Base-by-base conservation (phyloP, 2,113 vertebrate species). In the Phocoena phocoena region DNA sequence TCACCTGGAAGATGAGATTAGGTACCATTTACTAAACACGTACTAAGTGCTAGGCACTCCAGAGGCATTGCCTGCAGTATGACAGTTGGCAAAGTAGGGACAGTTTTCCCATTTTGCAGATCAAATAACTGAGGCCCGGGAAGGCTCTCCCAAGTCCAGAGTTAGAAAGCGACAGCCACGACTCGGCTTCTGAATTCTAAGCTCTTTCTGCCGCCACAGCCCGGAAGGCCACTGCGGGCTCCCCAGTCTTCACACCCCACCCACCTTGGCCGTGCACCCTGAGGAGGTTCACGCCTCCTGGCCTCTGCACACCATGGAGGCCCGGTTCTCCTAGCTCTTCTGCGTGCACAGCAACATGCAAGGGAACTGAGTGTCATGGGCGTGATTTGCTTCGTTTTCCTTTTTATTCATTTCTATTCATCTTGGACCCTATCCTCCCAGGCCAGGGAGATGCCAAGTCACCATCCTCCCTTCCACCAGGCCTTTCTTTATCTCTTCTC, bases 351-450 rank as follows among this genome's bases (percentile, higher is more conserved):
- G 23, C 33, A 8, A 1, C 17, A 41, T 11, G 23, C 71, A 8
- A 70, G 62, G 58, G 23, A 33, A 26, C 7, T 8, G 2, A 53
- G 2, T 65, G 0, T 3, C 0, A 0, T 1, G 53, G 36, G 4
- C 71, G 28, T 84, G 53, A 86, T 65, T 85, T n/a, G 31, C 62
- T 44, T 68, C 31, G 0, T 55, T 41, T 47, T 58, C 17, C 38
- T 55, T 10, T 44, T 36, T 41, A 18, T 8, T 50, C 31, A 11
- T n/a, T 63, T 8, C 1, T 5, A 0, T 58, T 55, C 67, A 9
- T 50, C 36, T 58, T 2, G 62, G 91, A 13, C 38, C 36, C 9
- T 9, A 1, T 63, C 21, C 23, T 38, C 63, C 0, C 6, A 3
- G 47, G 60, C 20, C 26, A 13, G 33, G 28, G 23, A 76, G 26